phyloP scores from a whole-genome alignment of 2,797 vertebrate species.

The Aratinga solstitialis region DNA sequence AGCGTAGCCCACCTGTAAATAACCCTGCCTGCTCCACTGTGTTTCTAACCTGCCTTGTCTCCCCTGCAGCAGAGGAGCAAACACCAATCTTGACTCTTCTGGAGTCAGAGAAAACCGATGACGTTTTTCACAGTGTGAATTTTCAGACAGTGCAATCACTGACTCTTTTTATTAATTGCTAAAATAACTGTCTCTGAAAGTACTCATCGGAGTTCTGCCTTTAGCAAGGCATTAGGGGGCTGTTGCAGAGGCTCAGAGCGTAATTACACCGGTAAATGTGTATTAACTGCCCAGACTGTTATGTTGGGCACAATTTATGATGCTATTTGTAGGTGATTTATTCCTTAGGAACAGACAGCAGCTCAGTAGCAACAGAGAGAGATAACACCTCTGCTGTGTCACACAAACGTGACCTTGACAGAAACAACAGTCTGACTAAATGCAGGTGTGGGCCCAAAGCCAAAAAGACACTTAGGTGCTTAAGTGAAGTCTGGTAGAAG shows the following conservation, averaged over 20 bases:
- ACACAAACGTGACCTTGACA: slow-evolving; percentile 18
- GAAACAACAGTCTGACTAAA: slow-evolving; percentile 1
- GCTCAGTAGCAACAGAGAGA: slow-evolving; percentile 8
- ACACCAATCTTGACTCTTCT: not conserved
- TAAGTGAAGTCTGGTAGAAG: not conserved
- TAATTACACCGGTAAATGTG: not conserved
- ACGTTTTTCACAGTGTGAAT: not conserved
- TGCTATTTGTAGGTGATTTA: slow-evolving; percentile 35
- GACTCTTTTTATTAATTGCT: slow-evolving; percentile 22
- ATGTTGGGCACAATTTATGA: slow-evolving; percentile 17
- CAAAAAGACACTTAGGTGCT: not conserved
- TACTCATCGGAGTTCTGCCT: not conserved
- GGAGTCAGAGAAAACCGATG: not conserved
- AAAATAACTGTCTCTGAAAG: slow-evolving; percentile 21
- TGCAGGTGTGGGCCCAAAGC: not conserved
- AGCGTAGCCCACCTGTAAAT: not conserved
- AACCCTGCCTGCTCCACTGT: not conserved
- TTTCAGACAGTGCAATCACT: not conserved
- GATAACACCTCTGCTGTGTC: not conserved
- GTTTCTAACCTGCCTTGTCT: not conserved
- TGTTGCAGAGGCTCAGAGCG: slow-evolving; percentile 7
- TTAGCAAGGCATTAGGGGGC: slow-evolving; percentile 1
- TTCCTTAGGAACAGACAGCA: not conserved
- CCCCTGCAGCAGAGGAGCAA: not conserved
- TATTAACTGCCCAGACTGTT: slow-evolving; percentile 22